Evolutionary conservation across 2,888 invertebrate species (phyloP), one percentile per base, ranked within the genome.

Genomic region (Branchipolynoe longqiensis): DNA sequence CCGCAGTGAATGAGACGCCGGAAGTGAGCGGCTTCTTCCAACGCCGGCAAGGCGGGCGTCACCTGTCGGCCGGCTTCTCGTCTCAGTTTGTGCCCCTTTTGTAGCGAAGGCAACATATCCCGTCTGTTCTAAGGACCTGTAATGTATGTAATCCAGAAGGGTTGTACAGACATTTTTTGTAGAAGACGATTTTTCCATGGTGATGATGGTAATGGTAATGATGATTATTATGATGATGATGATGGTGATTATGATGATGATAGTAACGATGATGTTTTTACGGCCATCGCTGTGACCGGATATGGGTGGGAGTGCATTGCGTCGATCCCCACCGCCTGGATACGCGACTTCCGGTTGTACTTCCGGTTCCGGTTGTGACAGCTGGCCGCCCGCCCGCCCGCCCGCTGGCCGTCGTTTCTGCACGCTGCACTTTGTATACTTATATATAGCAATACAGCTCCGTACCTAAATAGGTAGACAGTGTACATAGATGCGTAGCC

Each of bases 371-470:
- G n/a, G n/a, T n/a, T n/a, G n/a, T n/a, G n/a, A n/a, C n/a, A n/a
- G n/a, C n/a, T n/a, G n/a, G n/a, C n/a, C n/a, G n/a, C n/a, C n/a
- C n/a, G n/a, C n/a, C n/a, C n/a, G n/a, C n/a, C n/a, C n/a, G n/a
- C n/a, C n/a, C n/a, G n/a, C n/a, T n/a, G n/a, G n/a, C n/a, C n/a
- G n/a, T n/a, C n/a, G n/a, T n/a, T n/a, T n/a, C n/a, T n/a, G n/a
- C n/a, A 62, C 14, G 62, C 31, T 62, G 31, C 62, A 62, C 6
- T 69, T 69, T 69, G 69, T 69, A 69, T 69, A 69, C 69, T 48
- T 69, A 69, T 69, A 69, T 69, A 69, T 69, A 69, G 69, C 69
- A 69, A 69, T 69, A 69, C 69, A 69, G 69, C 69, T n/a, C 69
- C 3, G 25, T 69, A 69, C 69, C 69, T 69, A 22, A 14, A 69